A percentile compares a stretch with the other conserved stretches of the same genome.
Conservation (phyloP, 2,888 invertebrate genomes). For the Limnephilus auricula region DNA sequence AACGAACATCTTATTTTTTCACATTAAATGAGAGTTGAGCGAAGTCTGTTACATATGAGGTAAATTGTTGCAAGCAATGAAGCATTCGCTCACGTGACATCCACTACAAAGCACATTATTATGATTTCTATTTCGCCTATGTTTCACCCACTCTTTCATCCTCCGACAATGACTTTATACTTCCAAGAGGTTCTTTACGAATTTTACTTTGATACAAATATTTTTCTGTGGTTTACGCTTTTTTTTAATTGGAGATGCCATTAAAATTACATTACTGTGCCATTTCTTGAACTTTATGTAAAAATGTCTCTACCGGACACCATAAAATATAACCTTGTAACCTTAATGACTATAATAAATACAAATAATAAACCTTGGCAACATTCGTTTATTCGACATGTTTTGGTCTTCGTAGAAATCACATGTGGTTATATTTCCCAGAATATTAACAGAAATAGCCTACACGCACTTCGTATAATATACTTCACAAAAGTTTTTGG, state of each 20-base stretch:
- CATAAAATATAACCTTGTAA: slow-evolving; percentile 3
- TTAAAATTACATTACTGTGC: slow-evolving; percentile 28
- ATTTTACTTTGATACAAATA: not conserved
- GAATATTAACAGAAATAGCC: no score
- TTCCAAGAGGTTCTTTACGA: not conserved
- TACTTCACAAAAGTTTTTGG: not conserved
- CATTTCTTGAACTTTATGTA: slow-evolving; percentile 33
- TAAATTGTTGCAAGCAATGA: not conserved
- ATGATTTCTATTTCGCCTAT: not conserved
- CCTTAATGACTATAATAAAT: not conserved
- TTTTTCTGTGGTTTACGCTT: not conserved
- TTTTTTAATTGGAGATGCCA: not conserved
- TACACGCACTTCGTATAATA: no score
- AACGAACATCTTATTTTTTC: no score
- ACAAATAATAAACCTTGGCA: not conserved
- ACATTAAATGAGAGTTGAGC: not conserved
- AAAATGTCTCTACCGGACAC: slow-evolving; percentile 15
- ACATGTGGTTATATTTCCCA: not conserved
- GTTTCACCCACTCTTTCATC: not conserved
- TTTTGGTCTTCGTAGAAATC: not conserved
- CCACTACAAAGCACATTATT: not conserved
- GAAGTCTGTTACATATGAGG: not conserved
- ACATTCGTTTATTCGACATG: not conserved
- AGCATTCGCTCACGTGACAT: not conserved
- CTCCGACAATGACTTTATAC: not conserved